Base-by-base conservation (phyloP, 2,888 invertebrate species). In the Epinotia nisella region DNA sequence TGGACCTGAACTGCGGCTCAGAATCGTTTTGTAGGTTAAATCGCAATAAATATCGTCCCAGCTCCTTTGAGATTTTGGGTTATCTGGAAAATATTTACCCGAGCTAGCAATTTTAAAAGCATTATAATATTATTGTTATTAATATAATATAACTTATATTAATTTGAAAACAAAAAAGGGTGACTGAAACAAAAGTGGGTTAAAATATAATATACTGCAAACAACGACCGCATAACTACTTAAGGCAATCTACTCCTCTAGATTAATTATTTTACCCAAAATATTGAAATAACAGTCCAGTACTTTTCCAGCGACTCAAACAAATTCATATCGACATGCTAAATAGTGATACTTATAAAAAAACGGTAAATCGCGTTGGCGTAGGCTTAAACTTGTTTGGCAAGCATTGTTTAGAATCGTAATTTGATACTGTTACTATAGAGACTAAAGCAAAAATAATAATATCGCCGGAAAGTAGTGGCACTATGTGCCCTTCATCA, bases 381-480 rank as follows among this genome's bases (percentile, higher is more conserved):
- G 62, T 62, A 62, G 19, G 19, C 53, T 53, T 21, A 53, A 62
- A 65, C 65, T 3, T 9, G 51, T 64, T 53, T 65, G 39, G 7
- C 3, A 53, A 65, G 15, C 5, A 65, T 53, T 64, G 35, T 64
- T 65, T 53, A 13, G 64, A 51, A 13, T 49, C 4, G 17, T 64
- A 29, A 49, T 29, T 49, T 21, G 35, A 53, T 19, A 65, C 3
- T 39, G 19, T 65, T 65, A 15, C 19, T 39, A 55, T 21, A 19
- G 13, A 65, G 29, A 41, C 2, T 41, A n/a, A 9, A 39, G 15
- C 3, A 2, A 17, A 51, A 53, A 13, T 24, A 7, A 3, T 1
- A 21, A 21, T 24, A 55, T n/a, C n/a, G 29, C 29, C 29, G 29
- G 29, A 5, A 29, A 29, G 29, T 5, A 35, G 35, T 9, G 1